Evolutionary conservation across 2,113 vertebrate genomes (phyloP).

Genomic region (Eolophus roseicapilla): DNA sequence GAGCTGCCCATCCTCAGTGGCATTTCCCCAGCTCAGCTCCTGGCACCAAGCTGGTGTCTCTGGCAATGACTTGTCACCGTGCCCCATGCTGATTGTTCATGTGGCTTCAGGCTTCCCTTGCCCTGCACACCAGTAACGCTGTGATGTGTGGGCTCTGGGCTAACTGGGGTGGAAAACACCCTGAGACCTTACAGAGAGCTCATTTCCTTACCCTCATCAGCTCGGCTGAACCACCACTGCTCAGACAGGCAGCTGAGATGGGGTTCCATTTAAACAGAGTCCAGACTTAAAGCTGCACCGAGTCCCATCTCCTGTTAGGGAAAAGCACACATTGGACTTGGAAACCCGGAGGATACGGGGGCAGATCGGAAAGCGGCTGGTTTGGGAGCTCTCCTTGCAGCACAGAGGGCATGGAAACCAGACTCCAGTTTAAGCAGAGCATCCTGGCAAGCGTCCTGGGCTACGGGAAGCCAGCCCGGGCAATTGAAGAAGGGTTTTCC

Average conservation of each 20-base stretch:
- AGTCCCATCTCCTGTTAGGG: not conserved
- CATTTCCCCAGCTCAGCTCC: not conserved
- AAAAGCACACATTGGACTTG: fast-evolving
- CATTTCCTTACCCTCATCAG: not conserved
- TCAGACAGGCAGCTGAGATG: fast-evolving
- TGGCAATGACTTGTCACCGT: fast-evolving
- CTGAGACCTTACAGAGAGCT: not conserved
- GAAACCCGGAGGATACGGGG: fast-evolving
- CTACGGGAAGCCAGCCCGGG: not conserved
- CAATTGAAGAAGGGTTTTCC: constrained; percentile 13
- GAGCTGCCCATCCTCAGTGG: not conserved
- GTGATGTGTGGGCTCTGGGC: not conserved
- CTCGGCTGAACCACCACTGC: not conserved
- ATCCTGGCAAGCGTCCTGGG: not conserved
- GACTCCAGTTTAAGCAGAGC: not conserved
- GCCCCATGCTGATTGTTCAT: fast-evolving
- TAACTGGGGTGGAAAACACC: not conserved
- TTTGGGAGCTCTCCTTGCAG: not conserved
- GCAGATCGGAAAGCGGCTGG: not conserved
- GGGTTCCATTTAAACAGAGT: fast-evolving
- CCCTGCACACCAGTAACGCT: not conserved
- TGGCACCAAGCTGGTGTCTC: not conserved
- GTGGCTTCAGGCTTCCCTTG: not conserved
- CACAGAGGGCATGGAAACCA: not conserved
- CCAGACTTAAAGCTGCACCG: not conserved